phyloP scores from a whole-genome alignment of 2,888 invertebrate species.

The Campoplex capitator region DNA sequence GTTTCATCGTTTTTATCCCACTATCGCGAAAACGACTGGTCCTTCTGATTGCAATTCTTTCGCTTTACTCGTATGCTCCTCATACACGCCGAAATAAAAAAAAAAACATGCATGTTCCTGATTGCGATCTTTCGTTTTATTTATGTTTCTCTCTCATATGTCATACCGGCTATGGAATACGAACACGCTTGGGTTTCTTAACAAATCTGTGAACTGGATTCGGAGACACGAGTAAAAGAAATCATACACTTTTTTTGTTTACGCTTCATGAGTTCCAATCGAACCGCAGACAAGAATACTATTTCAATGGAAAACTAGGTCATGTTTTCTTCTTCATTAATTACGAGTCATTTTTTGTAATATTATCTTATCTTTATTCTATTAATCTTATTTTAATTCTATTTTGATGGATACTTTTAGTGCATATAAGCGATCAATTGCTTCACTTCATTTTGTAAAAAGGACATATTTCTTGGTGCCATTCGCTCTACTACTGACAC shows the following conservation, averaged over 20 bases:
- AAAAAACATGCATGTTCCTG: slow-evolving; percentile 11
- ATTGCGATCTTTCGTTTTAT: slow-evolving; percentile 50
- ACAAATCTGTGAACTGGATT: slow-evolving; percentile 13
- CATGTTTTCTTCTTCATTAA: not conserved
- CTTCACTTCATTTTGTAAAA: not conserved
- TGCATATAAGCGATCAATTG: not conserved
- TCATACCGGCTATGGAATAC: slow-evolving; percentile 8
- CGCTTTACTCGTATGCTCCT: slow-evolving; percentile 13
- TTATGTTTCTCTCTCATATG: not conserved
- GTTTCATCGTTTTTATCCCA: slow-evolving; percentile 37
- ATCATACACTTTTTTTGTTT: not conserved
- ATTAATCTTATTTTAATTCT: not conserved
- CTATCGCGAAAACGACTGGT: slow-evolving; percentile 42
- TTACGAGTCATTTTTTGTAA: not conserved
- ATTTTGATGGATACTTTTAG: not conserved
- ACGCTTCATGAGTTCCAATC: not conserved
- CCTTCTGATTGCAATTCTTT: slow-evolving; percentile 42
- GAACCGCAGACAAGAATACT: not conserved
- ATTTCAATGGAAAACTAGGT: not conserved
- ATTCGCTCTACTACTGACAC: slow-evolving; percentile 42
- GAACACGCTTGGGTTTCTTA: slow-evolving; percentile 5
- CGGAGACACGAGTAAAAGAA: not conserved
- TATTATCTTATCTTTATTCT: not conserved
- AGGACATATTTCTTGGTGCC: slow-evolving; percentile 60
- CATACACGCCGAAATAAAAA: slow-evolving; percentile 20